Evolutionary conservation across 2,888 invertebrate genomes (phyloP).

Genomic region (Troides oblongomaculatus): DNA sequence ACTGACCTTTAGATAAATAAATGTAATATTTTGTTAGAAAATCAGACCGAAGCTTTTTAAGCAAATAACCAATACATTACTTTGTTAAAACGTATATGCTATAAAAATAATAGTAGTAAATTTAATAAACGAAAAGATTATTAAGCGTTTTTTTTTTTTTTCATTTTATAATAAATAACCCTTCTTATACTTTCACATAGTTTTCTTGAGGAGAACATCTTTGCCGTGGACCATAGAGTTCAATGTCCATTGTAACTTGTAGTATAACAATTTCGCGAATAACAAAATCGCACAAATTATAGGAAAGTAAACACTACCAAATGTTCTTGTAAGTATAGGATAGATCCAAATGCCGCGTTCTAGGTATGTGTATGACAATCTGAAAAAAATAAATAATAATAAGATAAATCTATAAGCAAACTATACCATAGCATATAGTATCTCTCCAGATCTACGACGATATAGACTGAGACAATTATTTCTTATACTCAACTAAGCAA

Average conservation of each 20-base stretch:
- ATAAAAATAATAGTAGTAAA: no score
- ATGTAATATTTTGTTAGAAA: no score
- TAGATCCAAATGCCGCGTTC: constrained; percentile 59
- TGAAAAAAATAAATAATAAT: constrained; percentile 39
- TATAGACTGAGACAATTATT: no score
- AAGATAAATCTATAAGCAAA: neutral
- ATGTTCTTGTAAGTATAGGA: constrained; percentile 49
- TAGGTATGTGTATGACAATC: constrained; percentile 57
- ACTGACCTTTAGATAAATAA: no score
- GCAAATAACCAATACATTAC: no score
- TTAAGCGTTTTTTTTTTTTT: no score
- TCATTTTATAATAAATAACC: no score
- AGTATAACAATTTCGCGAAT: constrained; percentile 38
- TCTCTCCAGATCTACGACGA: no score
- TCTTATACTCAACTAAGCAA: no score
- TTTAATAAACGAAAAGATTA: no score
- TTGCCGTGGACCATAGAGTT: constrained; percentile 28
- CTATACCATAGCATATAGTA: neutral
- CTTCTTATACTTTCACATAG: neutral
- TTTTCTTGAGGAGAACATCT: constrained; percentile 29
- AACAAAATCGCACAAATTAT: constrained; percentile 36
- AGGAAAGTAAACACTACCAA: constrained; percentile 51
- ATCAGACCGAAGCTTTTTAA: no score
- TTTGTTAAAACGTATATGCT: no score
- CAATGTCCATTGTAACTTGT: constrained; percentile 54